phyloP scores from a whole-genome alignment of 1,140 invertebrate genomes.

The Chionoecetes opilio region DNA sequence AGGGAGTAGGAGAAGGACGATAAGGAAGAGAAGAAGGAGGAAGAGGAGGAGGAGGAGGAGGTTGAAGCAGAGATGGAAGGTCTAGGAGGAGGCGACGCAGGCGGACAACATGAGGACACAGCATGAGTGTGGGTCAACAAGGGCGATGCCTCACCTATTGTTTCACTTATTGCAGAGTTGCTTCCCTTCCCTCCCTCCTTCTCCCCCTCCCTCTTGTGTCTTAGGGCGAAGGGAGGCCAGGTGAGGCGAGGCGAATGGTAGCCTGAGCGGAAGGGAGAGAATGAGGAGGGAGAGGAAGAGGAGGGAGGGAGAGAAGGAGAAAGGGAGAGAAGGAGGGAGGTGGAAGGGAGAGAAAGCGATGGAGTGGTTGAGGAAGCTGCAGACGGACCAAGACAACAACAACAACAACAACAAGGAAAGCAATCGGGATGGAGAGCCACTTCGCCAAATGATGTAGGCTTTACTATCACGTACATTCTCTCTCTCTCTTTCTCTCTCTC shows the following conservation, averaged over 20 bases:
- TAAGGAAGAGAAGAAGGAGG: too few relatives aligned
- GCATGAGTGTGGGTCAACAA: too few relatives aligned
- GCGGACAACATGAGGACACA: too few relatives aligned
- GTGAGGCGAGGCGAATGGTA: neutral
- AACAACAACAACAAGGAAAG: neutral
- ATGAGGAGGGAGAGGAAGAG: neutral
- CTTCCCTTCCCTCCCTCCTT: neutral
- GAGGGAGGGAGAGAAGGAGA: neutral
- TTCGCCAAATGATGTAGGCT: neutral
- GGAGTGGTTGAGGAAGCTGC: neutral
- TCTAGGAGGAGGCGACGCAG: too few relatives aligned
- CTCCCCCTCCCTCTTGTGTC: too few relatives aligned
- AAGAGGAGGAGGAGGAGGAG: too few relatives aligned
- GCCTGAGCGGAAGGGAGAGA: neutral
- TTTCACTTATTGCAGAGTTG: neutral
- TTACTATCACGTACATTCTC: neutral
- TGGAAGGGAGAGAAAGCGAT: too few relatives aligned
- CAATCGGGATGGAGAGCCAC: neutral
- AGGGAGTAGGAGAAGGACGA: too few relatives aligned
- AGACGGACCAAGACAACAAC: neutral
- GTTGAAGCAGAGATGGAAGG: too few relatives aligned
- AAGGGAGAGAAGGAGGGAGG: neutral
- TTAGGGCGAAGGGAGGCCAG: too few relatives aligned
- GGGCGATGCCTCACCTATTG: neutral
- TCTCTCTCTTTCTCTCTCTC: slow-evolving; percentile 16